phyloP scores from a whole-genome alignment of 1,140 invertebrate genomes.

The Drosophila busckii region DNA sequence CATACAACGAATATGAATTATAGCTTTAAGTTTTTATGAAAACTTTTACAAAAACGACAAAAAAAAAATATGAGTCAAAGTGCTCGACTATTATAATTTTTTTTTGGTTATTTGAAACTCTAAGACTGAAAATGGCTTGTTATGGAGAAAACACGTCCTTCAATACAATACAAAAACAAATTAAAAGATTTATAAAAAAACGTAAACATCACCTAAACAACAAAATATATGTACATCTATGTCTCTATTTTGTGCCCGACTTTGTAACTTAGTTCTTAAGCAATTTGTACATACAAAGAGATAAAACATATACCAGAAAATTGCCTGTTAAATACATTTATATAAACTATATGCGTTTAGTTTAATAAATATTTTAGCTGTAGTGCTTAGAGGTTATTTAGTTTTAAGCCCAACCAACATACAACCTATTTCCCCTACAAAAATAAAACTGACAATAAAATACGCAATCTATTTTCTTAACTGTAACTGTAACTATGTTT shows the following conservation, averaged over 20 bases:
- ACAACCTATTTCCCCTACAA: constrained; percentile 17
- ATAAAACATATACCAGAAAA: constrained; percentile 62
- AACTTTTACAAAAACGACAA: constrained; percentile 17
- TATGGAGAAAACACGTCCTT: constrained; percentile 66
- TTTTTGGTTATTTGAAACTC: constrained; percentile 73
- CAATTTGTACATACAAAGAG: constrained; percentile 54
- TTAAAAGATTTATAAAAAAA: constrained; percentile 11
- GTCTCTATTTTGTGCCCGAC: constrained; percentile 49
- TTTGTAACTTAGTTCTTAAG: constrained; percentile 56
- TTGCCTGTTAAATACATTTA: constrained; percentile 77
- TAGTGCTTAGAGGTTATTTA: constrained; percentile 72
- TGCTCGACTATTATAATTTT: constrained; percentile 31
- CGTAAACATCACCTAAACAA: constrained; percentile 42
- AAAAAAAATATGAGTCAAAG: too few relatives aligned
- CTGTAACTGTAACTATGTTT: constrained; percentile 40
- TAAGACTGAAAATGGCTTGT: constrained; percentile 78
- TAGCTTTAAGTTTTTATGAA: constrained; percentile 49
- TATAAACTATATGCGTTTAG: constrained; percentile 56
- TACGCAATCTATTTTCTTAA: constrained; percentile 32
- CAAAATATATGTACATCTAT: constrained; percentile 34
- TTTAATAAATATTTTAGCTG: constrained; percentile 44
- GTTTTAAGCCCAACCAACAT: constrained; percentile 51
- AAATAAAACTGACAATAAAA: constrained; percentile 34
- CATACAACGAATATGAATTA: constrained; percentile 37
- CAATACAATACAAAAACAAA: constrained; percentile 44